Evolutionary conservation across 2,113 vertebrate genomes (phyloP), one percentile per base, ranked within the genome.

Genomic region (Calidris pygmaea): DNA sequence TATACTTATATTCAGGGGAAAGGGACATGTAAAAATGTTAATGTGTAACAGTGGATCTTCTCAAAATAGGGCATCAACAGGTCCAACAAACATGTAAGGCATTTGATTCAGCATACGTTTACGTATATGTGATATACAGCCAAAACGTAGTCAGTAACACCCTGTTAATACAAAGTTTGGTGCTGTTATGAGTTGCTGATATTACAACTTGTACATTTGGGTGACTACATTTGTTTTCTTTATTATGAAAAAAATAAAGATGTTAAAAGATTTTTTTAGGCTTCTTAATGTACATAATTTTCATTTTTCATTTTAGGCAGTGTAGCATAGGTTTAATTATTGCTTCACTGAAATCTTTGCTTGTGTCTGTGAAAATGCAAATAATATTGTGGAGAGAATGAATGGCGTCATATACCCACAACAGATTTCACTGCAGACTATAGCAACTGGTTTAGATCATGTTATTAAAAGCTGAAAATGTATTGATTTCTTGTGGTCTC

Each of bases 401-500:
- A 93, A 96, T 72, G 53, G 39, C 15, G 1, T 65, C 80, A 18
- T 62, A 85, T 27, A 74, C 12, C 9, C 63, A 47, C 41, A 88
- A 14, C 43, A 89, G 77, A 78, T 89, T 88, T 96, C 43, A 66
- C 58, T 90, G 76, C 68, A 68, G 53, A 75, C 59, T 81, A 13
- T 15, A 86, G 82, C 52, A 92, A 74, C 63, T 81, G 62, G 26
- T 89, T 90, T 93, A 93, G 79, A 92, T 96, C 82, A 43, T 9
- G 50, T 59, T 95, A 92, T 97, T 96, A 96, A 81, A 95, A 96
- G 45, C 79, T 81, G 76, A 85, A 85, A 95, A 91, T 82, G 8
- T 92, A 95, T 96, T 87, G 96, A 93, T 95, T 94, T 93, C 92
- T 93, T 4, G 1, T 87, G 35, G 73, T 92, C 92, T 94, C 95